Percentiles rank a stretch among this genome's conserved stretches.
Conservation (phyloP, 2,888 invertebrate species). For the Sylvicola fuscatus region DNA sequence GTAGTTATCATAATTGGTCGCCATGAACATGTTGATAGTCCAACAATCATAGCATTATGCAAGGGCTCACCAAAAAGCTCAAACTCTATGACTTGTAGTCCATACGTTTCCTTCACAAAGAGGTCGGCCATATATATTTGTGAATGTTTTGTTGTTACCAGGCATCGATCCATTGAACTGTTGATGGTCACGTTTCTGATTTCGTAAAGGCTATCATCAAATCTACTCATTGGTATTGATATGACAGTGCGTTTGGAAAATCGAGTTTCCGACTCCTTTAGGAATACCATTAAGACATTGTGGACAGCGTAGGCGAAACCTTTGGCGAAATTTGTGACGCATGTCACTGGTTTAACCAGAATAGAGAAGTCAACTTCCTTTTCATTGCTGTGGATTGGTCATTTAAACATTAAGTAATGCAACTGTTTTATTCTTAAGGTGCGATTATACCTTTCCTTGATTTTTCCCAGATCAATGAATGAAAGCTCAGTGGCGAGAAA, state of each 20-base stretch:
- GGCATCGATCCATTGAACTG: conserved; percentile 20
- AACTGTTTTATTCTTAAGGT: too few relatives aligned
- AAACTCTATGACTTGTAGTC: conserved; percentile 39
- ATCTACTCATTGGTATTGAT: conserved; percentile 23
- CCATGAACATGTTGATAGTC: conserved; percentile 69
- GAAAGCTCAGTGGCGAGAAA: conserved; percentile 31
- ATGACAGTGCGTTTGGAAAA: conserved; percentile 45
- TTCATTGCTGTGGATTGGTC: too few relatives aligned
- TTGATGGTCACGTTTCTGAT: conserved; percentile 22
- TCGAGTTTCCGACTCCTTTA: conserved; percentile 52
- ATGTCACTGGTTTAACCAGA: conserved; percentile 8
- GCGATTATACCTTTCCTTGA: conserved; percentile 20
- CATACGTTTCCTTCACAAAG: conserved; percentile 31
- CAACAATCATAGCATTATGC: conserved; percentile 64
- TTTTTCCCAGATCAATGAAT: conserved; percentile 13
- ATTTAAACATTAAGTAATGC: too few relatives aligned
- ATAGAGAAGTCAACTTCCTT: neutral
- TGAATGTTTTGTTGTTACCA: conserved; percentile 43
- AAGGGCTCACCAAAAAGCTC: conserved; percentile 47
- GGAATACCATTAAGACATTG: conserved; percentile 57
- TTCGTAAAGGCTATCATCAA: conserved; percentile 17
- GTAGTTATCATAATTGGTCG: conserved; percentile 77
- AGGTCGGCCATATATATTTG: conserved; percentile 48
- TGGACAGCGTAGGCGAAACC: conserved; percentile 65
- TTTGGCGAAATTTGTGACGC: conserved; percentile 27